phyloP scores from a whole-genome alignment of 2,797 vertebrate genomes.

The Eospalax fontanierii region DNA sequence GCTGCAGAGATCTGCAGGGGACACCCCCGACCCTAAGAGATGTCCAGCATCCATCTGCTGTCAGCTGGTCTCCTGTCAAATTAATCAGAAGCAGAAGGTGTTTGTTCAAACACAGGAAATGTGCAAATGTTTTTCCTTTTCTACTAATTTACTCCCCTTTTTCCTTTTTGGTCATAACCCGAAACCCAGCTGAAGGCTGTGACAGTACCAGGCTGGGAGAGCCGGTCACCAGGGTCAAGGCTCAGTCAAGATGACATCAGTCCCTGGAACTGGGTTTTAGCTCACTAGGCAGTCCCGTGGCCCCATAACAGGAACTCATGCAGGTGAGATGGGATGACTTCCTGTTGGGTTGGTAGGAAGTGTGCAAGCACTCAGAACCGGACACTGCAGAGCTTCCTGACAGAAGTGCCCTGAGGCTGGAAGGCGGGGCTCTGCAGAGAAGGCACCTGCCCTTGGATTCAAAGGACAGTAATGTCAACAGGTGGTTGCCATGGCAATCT shows the following conservation, averaged over 20 bases:
- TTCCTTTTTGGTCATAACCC: constrained; percentile 86
- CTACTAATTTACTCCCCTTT: constrained; percentile 86
- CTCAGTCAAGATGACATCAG: constrained; percentile 90
- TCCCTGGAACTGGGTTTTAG: constrained; percentile 86
- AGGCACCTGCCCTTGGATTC: constrained; percentile 77
- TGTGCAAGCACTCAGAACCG: constrained; percentile 85
- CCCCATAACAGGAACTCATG: constrained; percentile 91
- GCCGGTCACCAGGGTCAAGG: constrained; percentile 90
- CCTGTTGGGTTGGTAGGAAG: constrained; percentile 89
- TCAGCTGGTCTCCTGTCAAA: constrained; percentile 80
- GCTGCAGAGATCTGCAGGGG: constrained; percentile 81
- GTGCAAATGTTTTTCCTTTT: constrained; percentile 88
- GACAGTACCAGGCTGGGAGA: constrained; percentile 88
- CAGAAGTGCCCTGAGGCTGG: constrained; percentile 86
- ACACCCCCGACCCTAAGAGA: constrained; percentile 80
- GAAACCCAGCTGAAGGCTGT: constrained; percentile 87
- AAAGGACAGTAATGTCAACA: constrained; percentile 37
- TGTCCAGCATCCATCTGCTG: constrained; percentile 87
- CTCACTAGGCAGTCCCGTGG: constrained; percentile 81
- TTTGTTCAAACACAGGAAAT: constrained; percentile 90
- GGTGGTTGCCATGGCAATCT: constrained; percentile 16
- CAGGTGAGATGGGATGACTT: constrained; percentile 91
- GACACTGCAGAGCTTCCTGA: constrained; percentile 88
- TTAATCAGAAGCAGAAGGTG: constrained; percentile 89
- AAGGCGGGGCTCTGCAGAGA: constrained; percentile 72